Evolutionary conservation across 2,888 invertebrate genomes (phyloP).

Genomic region (Oscheius myriophilus): DNA sequence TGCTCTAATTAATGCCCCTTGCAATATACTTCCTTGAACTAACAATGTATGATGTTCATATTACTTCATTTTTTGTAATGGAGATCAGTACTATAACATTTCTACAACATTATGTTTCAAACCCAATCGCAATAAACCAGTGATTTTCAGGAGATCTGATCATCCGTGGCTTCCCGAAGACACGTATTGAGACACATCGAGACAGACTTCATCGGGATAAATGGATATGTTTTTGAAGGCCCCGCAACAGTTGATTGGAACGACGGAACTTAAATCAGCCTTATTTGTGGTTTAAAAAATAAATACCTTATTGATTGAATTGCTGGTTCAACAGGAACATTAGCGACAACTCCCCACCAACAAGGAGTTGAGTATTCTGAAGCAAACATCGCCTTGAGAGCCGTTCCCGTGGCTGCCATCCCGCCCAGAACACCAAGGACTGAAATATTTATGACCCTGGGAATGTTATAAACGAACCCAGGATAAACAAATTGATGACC

Average conservation of each 20-base stretch:
- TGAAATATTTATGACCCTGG: slow-evolving; percentile 18
- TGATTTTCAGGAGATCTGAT: slow-evolving; percentile 1
- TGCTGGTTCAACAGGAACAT: slow-evolving; percentile 1
- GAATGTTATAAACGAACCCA: slow-evolving; percentile 1
- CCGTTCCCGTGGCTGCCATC: slow-evolving; percentile 51
- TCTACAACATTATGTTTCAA: not conserved
- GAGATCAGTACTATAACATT: no score
- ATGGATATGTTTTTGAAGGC: slow-evolving; percentile 55
- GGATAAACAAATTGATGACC: slow-evolving; percentile 17
- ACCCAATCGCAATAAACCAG: not conserved
- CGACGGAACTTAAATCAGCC: not conserved
- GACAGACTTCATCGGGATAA: not conserved
- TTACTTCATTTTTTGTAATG: no score
- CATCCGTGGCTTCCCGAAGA: slow-evolving; percentile 24
- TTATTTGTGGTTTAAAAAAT: not conserved
- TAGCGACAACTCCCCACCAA: slow-evolving; percentile 36
- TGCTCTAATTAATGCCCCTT: no score
- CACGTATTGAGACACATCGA: slow-evolving; percentile 1
- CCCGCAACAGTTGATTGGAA: slow-evolving; percentile 60
- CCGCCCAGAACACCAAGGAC: slow-evolving; percentile 56
- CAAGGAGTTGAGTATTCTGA: slow-evolving; percentile 62
- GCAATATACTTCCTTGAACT: no score
- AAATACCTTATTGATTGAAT: not conserved
- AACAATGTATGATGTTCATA: no score
- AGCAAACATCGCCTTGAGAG: slow-evolving; percentile 50